Base-by-base conservation (phyloP, 2,888 invertebrate genomes). In the Adelognathus sp. region DNA sequence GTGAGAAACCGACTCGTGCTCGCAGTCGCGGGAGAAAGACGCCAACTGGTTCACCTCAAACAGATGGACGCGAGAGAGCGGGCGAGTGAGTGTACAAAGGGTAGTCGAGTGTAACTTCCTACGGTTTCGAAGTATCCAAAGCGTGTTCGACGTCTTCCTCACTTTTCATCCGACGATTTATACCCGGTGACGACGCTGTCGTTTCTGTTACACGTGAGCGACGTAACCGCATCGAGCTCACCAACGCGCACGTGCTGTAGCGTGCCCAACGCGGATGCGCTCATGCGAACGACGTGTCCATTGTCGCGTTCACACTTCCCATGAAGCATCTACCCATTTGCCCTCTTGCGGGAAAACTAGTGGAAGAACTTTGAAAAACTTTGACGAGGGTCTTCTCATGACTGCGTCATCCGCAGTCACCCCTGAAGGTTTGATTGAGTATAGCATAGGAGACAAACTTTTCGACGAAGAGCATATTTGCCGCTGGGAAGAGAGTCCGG, bases 301-400 rank as follows among this genome's bases (percentile, higher is more conserved):
- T 64, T 56, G 64, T 61, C 61, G 46, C 29, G 64, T 64, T 50
- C 54, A 54, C 52, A 21, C 44, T 44, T 14, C 1, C 44, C n/a
- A n/a, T n/a, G n/a, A n/a, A n/a, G n/a, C n/a, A n/a, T 44, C 14
- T 44, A 14, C 18, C 52, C 29, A 24, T 6, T 52, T 52, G 14
- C 29, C 6, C 52, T 14, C n/a, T 27, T 52, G 6, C 14, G 29
- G 11, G 5, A 44, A 44, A 16, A 24, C 6, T 11, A 5, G 27
- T 14, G n/a, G 1, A 0, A 27, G 14, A 6, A 6, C 27, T 27
- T 33, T n/a, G 58, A 16, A 21, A 16, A 27, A 29, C 52, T 52
- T 27, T 14, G 52, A 52, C 52, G n/a, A 29, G 2, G 18, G 58
- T 36, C 63, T 44, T 46, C 52, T 67, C 27, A 31, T 4, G 33